Base-by-base conservation (phyloP, 2,797 vertebrate genomes). In the Lacerta bilineata region DNA sequence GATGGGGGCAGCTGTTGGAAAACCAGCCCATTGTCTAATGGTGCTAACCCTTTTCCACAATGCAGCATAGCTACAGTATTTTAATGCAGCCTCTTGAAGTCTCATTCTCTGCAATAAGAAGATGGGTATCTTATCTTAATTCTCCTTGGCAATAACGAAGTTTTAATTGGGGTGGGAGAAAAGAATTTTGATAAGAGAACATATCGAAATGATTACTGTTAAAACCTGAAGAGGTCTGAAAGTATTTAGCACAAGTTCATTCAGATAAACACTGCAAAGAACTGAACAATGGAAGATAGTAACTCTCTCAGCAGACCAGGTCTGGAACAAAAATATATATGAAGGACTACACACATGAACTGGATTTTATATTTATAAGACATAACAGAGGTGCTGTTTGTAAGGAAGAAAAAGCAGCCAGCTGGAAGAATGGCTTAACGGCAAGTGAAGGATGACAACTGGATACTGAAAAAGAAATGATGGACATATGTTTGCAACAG, bases 161-260 rank as follows among this genome's bases (percentile, higher is more conserved):
- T 25, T 61, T 82, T 71, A 55, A 78, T 36, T 78, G 29, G 64
- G 77, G n/a, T n/a, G n/a, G n/a, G n/a, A n/a, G n/a, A 25, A 89
- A 72, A 84, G 46, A 13, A 64, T 90, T 87, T 71, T 84, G 64
- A 61, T 61, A 23, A 23, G 20, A 81, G 82, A 90, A 59, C 33
- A 89, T 85, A 46, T 69, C 68, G 79, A 55, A 69, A 61, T 50
- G 75, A 55, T 29, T 5, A 68, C 20, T 9, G 41, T 18, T 25
- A 75, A 84, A 85, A 50, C 36, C 71, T 20, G 29, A 59, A 85
- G 20, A 55, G 33, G 41, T 41, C 0, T 59, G 87, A 3, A 92
- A 85, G 3, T 83, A n/a, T 80, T 91, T 84, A 55, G 64, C 27
- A 87, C 43, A 72, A 74, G 59, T 86, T 50, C 50, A 15, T 50